phyloP scores from a whole-genome alignment of 2,888 invertebrate genomes.

The Cantharis rufa region DNA sequence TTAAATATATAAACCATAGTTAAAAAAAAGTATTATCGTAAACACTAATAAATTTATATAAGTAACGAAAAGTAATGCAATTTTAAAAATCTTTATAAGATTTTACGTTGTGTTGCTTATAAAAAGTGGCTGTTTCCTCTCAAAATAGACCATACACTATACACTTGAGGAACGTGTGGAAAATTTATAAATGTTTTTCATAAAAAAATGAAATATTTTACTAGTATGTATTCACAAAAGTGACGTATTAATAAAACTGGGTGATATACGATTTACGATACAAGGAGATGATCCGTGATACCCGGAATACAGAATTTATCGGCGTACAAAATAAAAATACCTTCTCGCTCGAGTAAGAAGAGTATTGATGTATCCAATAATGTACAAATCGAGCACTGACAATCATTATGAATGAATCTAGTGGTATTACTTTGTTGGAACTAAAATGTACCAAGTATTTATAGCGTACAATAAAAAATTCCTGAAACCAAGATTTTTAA shows the following conservation, averaged over 20 bases:
- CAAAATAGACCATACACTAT: conserved; percentile 9
- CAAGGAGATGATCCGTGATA: conserved; percentile 40
- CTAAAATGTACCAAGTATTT: conserved; percentile 10
- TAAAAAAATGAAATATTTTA: conserved; percentile 27
- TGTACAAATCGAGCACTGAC: conserved; percentile 35
- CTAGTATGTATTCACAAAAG: conserved; percentile 25
- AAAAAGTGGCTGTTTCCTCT: conserved; percentile 4
- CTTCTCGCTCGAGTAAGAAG: conserved; percentile 33
- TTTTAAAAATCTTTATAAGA: not conserved
- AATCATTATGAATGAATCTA: conserved; percentile 36
- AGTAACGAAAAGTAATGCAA: not conserved
- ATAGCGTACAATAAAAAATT: not conserved
- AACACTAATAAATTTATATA: not conserved
- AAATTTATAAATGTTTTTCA: conserved; percentile 20
- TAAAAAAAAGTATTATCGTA: not conserved
- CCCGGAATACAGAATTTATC: conserved; percentile 39
- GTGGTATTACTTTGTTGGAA: conserved; percentile 32
- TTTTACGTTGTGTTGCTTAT: conserved; percentile 3
- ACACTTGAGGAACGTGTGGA: conserved; percentile 8
- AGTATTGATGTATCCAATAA: conserved; percentile 39
- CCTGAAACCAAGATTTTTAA: not conserved
- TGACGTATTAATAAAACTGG: conserved; percentile 35
- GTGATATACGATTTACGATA: conserved; percentile 34
- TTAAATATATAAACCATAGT: not conserved
- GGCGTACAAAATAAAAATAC: conserved; percentile 39